A percentile compares a stretch with the other conserved stretches of the same genome.
These are phyloP conservation scores for Emesis furor DNA, from an alignment of 2,888 invertebrate species.

Conservation along the genomic window DNA sequence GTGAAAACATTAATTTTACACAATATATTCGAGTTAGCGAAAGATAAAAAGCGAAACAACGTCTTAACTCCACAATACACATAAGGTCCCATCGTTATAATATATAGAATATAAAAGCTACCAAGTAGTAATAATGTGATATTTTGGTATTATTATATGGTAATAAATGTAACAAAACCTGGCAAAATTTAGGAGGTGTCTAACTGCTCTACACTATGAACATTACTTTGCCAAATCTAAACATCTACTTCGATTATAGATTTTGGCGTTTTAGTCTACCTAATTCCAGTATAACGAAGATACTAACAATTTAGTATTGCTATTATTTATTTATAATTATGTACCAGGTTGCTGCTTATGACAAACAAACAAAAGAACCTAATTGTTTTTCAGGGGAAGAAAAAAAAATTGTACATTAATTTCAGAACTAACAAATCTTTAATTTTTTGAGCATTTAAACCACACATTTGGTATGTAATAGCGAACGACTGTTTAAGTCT, in stretches of 20 bases:
- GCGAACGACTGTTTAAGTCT: no score
- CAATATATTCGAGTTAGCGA: neutral
- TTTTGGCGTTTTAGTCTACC: constrained; percentile 12
- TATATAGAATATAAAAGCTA: constrained; percentile 37
- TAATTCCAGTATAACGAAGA: neutral
- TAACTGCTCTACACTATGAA: constrained; percentile 1
- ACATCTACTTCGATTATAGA: constrained; percentile 33
- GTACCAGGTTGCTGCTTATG: neutral
- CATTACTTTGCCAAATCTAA: constrained; percentile 23
- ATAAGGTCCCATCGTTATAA: constrained; percentile 40
- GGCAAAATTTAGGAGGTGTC: constrained; percentile 17
- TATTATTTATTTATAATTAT: constrained; percentile 1
- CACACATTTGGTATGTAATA: no score
- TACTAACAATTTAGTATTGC: neutral
- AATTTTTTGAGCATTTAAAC: no score
- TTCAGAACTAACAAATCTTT: no score
- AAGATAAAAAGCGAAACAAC: constrained; percentile 30
- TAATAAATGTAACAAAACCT: constrained; percentile 24
- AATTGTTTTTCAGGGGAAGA: neutral
- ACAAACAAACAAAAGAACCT: neutral
- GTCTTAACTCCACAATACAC: constrained; percentile 23
- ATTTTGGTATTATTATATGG: constrained; percentile 25
- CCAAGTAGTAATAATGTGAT: constrained; percentile 27
- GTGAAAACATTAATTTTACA: constrained; percentile 20
- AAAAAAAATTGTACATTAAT: neutral